These are phyloP conservation scores for Cygnus atratus DNA, from an alignment of 2,113 vertebrate species.

Conservation along the genomic window DNA sequence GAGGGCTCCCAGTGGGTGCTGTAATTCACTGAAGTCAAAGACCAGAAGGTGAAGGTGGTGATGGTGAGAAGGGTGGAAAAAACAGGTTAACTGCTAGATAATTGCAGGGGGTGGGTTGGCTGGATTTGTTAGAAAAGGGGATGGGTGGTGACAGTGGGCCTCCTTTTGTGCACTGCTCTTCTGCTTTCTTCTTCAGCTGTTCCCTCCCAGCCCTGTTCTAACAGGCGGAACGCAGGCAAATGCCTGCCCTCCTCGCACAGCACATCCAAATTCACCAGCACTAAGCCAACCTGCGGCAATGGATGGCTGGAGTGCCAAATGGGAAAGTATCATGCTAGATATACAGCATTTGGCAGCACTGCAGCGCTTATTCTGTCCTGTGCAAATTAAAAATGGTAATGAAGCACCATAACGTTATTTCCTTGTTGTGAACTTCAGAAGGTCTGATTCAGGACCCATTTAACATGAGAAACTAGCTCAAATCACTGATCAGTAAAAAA, in stretches of 20 bases:
- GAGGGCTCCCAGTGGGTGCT: background rate
- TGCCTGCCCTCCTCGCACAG: background rate
- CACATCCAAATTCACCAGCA: background rate
- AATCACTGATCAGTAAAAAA: background rate
- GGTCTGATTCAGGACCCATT: background rate
- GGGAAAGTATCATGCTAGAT: background rate
- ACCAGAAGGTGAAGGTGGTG: background rate
- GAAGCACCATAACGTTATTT: background rate
- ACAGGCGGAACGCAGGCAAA: background rate
- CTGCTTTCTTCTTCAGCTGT: background rate
- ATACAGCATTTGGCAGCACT: background rate
- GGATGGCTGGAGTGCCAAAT: background rate
- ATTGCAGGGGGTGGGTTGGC: background rate
- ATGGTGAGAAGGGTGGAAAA: background rate
- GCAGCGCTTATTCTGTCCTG: background rate
- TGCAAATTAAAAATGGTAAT: background rate
- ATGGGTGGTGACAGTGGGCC: background rate
- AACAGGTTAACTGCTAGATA: background rate
- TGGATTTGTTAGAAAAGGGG: background rate
- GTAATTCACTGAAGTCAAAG: background rate
- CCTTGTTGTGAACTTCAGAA: background rate
- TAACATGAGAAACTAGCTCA: background rate
- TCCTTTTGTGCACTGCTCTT: background rate
- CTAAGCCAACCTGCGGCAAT: background rate
- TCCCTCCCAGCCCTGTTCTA: background rate